Evolutionary conservation across 1,140 invertebrate species (phyloP), one percentile per base, ranked within the genome.

Genomic region (Danaus melanippus): DNA sequence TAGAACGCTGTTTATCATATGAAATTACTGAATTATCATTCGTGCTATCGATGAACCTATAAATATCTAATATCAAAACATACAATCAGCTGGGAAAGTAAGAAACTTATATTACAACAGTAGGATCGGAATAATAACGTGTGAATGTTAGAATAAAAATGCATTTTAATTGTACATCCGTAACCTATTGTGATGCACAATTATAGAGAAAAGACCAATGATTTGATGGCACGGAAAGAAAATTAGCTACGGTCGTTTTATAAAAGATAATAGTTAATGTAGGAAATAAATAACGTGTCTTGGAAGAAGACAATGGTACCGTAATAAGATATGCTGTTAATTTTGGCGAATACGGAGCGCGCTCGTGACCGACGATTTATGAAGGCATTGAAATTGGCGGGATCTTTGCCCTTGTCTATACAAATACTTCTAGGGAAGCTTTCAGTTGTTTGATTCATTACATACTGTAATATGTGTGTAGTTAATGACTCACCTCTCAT

Each of bases 401-500:
- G 15, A 15, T 15, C 15, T 71, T 67, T 67, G 69, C 71, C 69
- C 75, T 81, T 79, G 75, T 78, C 76, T 51, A 11, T 48, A 15
- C 15, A 15, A 15, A 15, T 15, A 15, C 15, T 15, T 15, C 15
- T 15, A 15, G 15, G 15, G 15, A 15, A 15, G 15, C 15, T 15
- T 15, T 15, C 3, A 15, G 15, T 15, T 15, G 15, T 15, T 15
- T 15, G 1, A 15, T 15, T 15, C 15, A 15, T 15, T 15, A 15
- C 15, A 15, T 15, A 15, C 15, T 15, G 3, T 15, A 15, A 15
- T 15, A 15, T 15, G 15, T 15, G 15, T 15, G 15, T 15, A 15
- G 15, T 3, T 50, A 46, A 50, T 54, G 47, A 91, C 94, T 92
- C 88, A 98, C 96, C 93, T 92, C 96, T 90, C 77, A 95, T 92